Evolutionary conservation across 2,113 vertebrate species (phyloP), one percentile per base, ranked within the genome.

Genomic region (Pseudopodoces humilis): DNA sequence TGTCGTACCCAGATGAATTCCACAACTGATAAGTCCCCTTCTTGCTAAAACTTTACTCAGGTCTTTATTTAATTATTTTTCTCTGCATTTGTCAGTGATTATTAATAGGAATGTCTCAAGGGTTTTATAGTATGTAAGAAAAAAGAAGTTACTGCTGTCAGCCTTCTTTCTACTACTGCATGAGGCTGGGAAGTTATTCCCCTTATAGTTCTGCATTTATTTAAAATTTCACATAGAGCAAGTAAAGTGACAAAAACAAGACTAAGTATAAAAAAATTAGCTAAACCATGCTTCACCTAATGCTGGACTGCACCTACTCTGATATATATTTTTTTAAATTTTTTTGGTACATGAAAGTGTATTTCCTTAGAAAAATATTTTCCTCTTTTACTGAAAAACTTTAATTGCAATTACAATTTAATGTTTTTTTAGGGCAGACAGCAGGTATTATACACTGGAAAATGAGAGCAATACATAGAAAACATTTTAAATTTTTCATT

Each of bases 1-100:
- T 94, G 81, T 94, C 95, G 86, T 83, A 96, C 92, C 60, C 96
- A 95, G 91, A 95, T 95, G 96, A 97, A 97, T 97, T 96, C 76
- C 11, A 79, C 83, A 94, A 65, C 50, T 89, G 79, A 68, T 86
- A 97, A 95, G 92, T 92, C 75, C 43, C 50, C 77, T 86, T 95
- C 94, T 96, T 90, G 76, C 82, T 94, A 93, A 92, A 96, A 95
- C 86, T 96, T 92, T 80, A 65, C 60, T 88, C 41, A 62, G 67
- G 69, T 95, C 74, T 96, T 94, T 86, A 56, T 91, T 92, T 92
- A 84, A 46, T 62, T 74, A 90, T 88, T 88, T 90, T 43, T 65
- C 44, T n/a, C 67, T 95, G 75, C 52, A 71, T 92, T 95, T 96
- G 50, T 96, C 90, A 82, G 64, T 95, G 63, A 41, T 81, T 92